Percentiles rank a stretch among this genome's conserved stretches.
These are phyloP conservation scores for Papilio protenor DNA, from an alignment of 2,888 invertebrate genomes.

Conservation along the genomic window DNA sequence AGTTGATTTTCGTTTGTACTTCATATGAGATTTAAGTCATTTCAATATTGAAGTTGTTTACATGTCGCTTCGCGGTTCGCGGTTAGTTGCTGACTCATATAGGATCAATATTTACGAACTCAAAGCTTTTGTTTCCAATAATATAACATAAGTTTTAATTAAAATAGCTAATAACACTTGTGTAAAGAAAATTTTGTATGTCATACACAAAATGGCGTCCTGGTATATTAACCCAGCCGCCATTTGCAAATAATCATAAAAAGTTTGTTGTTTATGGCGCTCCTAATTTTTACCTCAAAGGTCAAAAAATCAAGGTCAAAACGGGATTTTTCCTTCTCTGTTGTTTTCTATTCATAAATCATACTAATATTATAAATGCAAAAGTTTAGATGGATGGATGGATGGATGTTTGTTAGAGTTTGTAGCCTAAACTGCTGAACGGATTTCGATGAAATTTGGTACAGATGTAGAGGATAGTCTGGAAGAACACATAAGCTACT, in stretches of 20 bases:
- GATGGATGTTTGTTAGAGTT: no score
- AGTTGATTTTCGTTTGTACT: background rate
- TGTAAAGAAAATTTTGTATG: constrained; percentile 8
- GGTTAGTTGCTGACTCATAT: constrained; percentile 24
- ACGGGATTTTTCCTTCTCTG: background rate
- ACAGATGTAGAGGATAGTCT: no score
- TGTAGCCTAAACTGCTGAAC: no score
- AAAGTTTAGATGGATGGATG: no score
- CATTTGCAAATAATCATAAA: background rate
- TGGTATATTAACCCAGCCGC: background rate
- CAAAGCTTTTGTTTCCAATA: constrained; percentile 24
- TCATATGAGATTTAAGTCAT: constrained; percentile 15
- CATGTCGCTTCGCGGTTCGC: constrained; percentile 30
- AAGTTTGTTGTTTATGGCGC: background rate
- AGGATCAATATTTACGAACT: constrained; percentile 38
- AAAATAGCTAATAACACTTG: constrained; percentile 22
- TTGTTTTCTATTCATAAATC: background rate
- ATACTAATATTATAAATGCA: no score
- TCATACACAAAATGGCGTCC: background rate
- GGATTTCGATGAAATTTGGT: no score
- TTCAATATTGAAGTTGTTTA: constrained; percentile 9
- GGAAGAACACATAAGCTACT: no score
- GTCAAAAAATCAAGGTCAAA: no score
- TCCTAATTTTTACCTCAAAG: background rate
- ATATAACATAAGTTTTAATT: constrained; percentile 7